Evolutionary conservation across 2,797 vertebrate species (phyloP), one percentile per base, ranked within the genome.

Genomic region (Amniataba percoides): DNA sequence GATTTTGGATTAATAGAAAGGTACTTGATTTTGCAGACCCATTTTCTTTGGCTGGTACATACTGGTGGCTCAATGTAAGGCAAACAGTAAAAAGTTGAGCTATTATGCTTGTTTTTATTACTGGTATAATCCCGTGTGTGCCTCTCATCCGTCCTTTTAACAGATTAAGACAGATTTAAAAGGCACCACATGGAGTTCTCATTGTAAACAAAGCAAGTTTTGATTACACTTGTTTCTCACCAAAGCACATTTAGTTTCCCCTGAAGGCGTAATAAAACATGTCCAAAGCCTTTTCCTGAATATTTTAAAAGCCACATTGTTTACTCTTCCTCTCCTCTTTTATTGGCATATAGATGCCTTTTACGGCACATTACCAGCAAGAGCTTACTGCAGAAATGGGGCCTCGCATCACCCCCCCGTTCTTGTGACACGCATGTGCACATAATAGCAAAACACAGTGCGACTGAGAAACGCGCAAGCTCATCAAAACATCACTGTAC

Each of bases 121-220:
- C 19, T 16, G 12, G 15, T 56, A 55, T 69, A 82, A 78, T 82
- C 52, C 71, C 58, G 31, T 56, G 14, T 73, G 55, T 56, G 71
- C 15, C 48, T 75, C 65, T 77, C 61, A 71, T 78, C 45, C 49
- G 77, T 16, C 68, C 48, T 68, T 72, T 79, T 53, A 75, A 60
- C 34, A 72, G 63, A 74, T 81, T 71, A 77, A 71, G 58, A 58
- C 25, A 7, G 25, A 71, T 72, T 56, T 66, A 65, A 74, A 53
- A 76, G 48, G 40, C 13, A 27, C 53, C 48, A 12, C n/a, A 34
- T 46, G 34, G 45, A 53, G 60, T 51, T 77, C 75, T 67, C 7
- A 11, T 45, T 67, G 51, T 72, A 68, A 82, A 79, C 71, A 74
- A 74, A 81, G 59, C 56, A 65, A 52, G 43, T 66, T 77, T 80